phyloP scores from a whole-genome alignment of 2,888 invertebrate genomes.

The Cyclophora punctaria region DNA sequence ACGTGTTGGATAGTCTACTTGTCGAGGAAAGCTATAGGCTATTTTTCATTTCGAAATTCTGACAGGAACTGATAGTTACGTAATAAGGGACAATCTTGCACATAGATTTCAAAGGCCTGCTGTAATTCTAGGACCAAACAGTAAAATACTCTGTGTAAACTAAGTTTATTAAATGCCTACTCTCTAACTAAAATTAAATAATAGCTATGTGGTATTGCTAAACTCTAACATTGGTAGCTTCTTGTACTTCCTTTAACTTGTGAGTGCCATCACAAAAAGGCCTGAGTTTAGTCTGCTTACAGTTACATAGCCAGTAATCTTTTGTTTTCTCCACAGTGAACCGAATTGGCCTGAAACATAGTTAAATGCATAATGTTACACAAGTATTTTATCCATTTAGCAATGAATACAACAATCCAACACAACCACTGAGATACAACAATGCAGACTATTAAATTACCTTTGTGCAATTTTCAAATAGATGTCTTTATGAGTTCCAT shows the following conservation, averaged over 20 bases:
- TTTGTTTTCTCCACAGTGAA: slow-evolving; percentile 91
- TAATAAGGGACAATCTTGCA: too few species aligned
- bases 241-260: slow-evolving; percentile 81
- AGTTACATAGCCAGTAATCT: slow-evolving; percentile 98
- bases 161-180: background rate
- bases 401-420: background rate
- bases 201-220: slow-evolving; percentile 12
- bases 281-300: slow-evolving; percentile 93
- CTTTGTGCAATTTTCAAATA: slow-evolving; percentile 83
- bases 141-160: too few species aligned
- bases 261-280: slow-evolving; percentile 99
- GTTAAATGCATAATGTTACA: background rate
- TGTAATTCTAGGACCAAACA: too few species aligned
- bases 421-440: slow-evolving; percentile 52
- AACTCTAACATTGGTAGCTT: slow-evolving; percentile 63
- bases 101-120: too few species aligned
- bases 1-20: too few species aligned
- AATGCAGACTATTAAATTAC: slow-evolving; percentile 37
- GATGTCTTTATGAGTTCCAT: slow-evolving; percentile 89
- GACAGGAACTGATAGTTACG: too few species aligned
- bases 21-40: too few species aligned
- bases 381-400: too few species aligned
- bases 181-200: background rate
- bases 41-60: too few species aligned
- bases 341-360: slow-evolving; percentile 79